These are phyloP conservation scores for Dysdera silvatica DNA, from an alignment of 1,140 invertebrate genomes.

Conservation along the genomic window DNA sequence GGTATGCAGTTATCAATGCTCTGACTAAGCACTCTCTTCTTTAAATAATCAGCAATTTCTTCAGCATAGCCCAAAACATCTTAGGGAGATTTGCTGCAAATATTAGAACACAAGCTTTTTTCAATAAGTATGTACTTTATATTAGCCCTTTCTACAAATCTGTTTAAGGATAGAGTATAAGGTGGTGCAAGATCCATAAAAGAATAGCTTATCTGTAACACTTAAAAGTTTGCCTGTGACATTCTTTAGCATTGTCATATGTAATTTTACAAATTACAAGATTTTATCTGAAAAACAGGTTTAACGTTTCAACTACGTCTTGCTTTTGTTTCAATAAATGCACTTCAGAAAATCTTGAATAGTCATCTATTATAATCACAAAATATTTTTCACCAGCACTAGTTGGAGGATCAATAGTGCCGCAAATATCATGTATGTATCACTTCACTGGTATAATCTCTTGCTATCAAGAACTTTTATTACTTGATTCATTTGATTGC, in stretches of 20 bases:
- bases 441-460: background rate
- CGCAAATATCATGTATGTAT: background rate
- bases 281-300: background rate
- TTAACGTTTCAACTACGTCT: background rate
- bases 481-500: background rate
- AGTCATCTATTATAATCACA: slow-evolving; percentile 29
- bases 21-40: slow-evolving; percentile 17
- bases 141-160: slow-evolving; percentile 26
- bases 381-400: slow-evolving; percentile 14
- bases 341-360: slow-evolving; percentile 18
- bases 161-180: slow-evolving; percentile 21
- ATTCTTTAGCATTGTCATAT: background rate
- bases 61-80: slow-evolving; percentile 31
- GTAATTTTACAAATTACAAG: background rate
- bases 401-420: background rate
- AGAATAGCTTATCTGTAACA: background rate
- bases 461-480: background rate
- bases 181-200: background rate
- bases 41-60: slow-evolving; percentile 26
- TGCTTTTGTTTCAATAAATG: slow-evolving; percentile 23
- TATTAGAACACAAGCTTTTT: slow-evolving; percentile 28
- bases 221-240: background rate
- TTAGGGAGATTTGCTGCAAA: slow-evolving; percentile 19
- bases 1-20: slow-evolving; percentile 31
- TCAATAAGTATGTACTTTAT: slow-evolving; percentile 6